A percentile compares a stretch with the other conserved stretches of the same genome.
phyloP scores from a whole-genome alignment of 2,797 vertebrate genomes.

The Eptatretus atami region DNA sequence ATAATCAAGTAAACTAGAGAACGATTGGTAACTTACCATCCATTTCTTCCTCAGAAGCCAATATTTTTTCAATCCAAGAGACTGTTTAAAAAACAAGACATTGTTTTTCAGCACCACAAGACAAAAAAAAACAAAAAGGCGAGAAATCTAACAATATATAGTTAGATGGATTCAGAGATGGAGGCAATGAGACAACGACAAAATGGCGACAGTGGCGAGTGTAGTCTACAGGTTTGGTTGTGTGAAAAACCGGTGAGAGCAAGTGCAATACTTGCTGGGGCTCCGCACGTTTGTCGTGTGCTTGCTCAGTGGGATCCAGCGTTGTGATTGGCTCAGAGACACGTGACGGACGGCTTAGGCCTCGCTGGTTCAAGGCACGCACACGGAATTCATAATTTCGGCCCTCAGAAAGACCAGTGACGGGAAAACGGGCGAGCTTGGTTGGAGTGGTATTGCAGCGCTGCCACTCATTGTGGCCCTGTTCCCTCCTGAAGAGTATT shows the following conservation, averaged over 20 bases:
- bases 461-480: constrained; percentile 29
- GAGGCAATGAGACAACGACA: no score
- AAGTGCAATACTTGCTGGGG: constrained; percentile 5
- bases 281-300: not conserved
- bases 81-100: no score
- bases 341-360: constrained; percentile 40
- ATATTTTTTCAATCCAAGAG: no score
- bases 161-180: no score
- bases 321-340: constrained; percentile 23
- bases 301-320: constrained; percentile 19
- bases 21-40: no score
- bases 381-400: constrained; percentile 46
- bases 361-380: constrained; percentile 28
- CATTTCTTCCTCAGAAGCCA: no score
- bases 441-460: constrained; percentile 26
- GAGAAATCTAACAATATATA: no score
- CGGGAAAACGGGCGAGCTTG: constrained; percentile 30
- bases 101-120: no score
- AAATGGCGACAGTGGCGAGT: no score
- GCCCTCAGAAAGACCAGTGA: constrained; percentile 35
- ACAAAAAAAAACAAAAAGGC: no score
- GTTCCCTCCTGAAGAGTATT: constrained; percentile 21
- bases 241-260: constrained; percentile 8
- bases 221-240: no score
- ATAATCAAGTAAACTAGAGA: no score